Percentiles rank a stretch among this genome's conserved stretches.
These are phyloP conservation scores for Hydropsyche tenuis DNA, from an alignment of 1,140 invertebrate species.

Conservation along the genomic window DNA sequence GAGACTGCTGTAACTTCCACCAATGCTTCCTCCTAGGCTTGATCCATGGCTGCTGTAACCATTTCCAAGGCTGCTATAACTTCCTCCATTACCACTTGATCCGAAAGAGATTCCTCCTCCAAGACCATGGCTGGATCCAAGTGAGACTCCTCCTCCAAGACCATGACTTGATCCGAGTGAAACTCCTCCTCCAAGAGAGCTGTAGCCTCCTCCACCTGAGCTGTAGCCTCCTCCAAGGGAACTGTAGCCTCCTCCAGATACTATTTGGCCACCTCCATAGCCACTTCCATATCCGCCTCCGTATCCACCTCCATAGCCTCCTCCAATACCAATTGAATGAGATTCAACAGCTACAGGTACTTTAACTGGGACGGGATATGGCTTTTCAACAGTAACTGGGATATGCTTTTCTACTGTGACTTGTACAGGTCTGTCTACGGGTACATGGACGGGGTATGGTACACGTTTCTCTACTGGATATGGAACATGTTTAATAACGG, in stretches of 20 bases:
- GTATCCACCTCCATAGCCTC: not conserved
- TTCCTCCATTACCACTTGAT: not conserved
- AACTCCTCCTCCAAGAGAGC: constrained; percentile 24
- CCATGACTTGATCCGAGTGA: constrained; percentile 40
- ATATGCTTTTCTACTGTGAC: constrained; percentile 61
- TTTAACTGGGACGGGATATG: constrained; percentile 66
- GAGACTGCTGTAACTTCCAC: constrained; percentile 53
- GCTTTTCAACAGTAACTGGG: constrained; percentile 63
- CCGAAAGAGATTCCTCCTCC: too few relatives aligned
- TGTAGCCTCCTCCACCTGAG: not conserved
- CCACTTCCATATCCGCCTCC: not conserved
- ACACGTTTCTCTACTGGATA: constrained; percentile 70
- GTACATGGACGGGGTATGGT: constrained; percentile 68
- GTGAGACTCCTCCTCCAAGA: constrained; percentile 41
- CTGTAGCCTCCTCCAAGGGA: not conserved
- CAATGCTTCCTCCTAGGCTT: constrained; percentile 49
- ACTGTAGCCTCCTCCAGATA: not conserved
- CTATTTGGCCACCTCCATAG: too few relatives aligned
- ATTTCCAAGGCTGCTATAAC: not conserved
- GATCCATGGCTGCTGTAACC: not conserved
- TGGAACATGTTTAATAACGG: constrained; percentile 66
- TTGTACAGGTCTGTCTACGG: constrained; percentile 67
- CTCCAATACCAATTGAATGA: not conserved
- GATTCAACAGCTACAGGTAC: constrained; percentile 58
- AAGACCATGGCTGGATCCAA: not conserved